phyloP scores from a whole-genome alignment of 2,888 invertebrate genomes.

The Fragum sueziense region DNA sequence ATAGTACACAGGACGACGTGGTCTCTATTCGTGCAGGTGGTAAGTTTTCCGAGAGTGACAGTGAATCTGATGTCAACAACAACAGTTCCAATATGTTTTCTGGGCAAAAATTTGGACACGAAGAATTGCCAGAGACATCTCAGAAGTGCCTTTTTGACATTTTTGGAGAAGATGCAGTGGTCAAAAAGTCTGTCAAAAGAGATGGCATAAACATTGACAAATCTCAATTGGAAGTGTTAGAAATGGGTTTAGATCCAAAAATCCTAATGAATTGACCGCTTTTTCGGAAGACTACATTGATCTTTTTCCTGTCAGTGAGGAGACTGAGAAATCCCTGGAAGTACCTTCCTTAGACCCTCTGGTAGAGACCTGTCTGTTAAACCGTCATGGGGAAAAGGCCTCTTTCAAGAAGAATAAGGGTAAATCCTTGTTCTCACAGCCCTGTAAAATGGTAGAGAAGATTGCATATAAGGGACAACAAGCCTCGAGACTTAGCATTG shows the following conservation, averaged over 20 bases:
- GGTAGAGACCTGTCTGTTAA: slow-evolving; percentile 31
- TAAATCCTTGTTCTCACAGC: slow-evolving; percentile 33
- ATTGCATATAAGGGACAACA: slow-evolving; percentile 46
- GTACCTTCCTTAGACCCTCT: slow-evolving; percentile 36
- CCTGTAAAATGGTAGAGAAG: slow-evolving; percentile 44
- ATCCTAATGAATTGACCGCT: slow-evolving; percentile 26
- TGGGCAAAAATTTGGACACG: neutral
- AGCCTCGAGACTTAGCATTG: slow-evolving; percentile 39
- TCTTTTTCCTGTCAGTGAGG: slow-evolving; percentile 25
- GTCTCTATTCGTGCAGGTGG: neutral
- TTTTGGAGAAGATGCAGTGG: no score
- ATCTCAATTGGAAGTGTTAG: slow-evolving; percentile 1
- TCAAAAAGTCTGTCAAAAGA: no score
- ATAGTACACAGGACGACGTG: no score
- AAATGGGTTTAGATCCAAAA: slow-evolving; percentile 8
- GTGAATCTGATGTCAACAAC: neutral
- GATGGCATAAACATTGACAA: no score
- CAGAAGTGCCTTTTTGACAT: neutral
- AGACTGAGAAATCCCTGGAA: slow-evolving; percentile 20
- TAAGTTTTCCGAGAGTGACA: neutral
- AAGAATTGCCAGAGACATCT: neutral
- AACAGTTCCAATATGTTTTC: neutral
- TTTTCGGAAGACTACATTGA: slow-evolving; percentile 32
- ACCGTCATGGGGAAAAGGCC: slow-evolving; percentile 30
- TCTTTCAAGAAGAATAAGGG: slow-evolving; percentile 29